Conservation (phyloP, 2,797 vertebrate genomes). For the Chlorospingus flavigularis region DNA sequence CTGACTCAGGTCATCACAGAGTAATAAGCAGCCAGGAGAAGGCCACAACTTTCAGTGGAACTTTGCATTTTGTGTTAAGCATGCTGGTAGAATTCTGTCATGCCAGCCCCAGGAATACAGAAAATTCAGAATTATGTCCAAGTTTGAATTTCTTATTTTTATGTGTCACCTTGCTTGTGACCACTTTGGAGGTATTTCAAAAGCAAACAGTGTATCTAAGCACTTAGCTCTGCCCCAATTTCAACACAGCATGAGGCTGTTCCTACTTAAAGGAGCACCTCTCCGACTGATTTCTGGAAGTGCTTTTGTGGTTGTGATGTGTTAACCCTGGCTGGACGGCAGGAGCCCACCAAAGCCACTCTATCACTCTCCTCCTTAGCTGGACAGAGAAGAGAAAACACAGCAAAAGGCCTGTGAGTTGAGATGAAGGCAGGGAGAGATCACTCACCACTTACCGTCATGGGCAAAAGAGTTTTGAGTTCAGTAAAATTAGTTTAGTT, state of each 20-base stretch:
- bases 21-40: not conserved
- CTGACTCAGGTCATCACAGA: not conserved
- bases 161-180: not conserved
- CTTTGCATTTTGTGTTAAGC: not conserved
- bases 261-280: not conserved
- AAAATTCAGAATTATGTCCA: not conserved
- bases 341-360: not conserved
- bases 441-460: not conserved
- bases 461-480: not conserved
- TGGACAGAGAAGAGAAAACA: not conserved
- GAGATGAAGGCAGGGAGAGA: not conserved
- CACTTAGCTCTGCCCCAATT: not conserved
- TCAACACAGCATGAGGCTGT: not conserved
- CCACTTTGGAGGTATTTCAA: not conserved
- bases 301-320: not conserved
- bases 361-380: not conserved
- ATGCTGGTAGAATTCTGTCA: not conserved
- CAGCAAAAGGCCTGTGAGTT: not conserved
- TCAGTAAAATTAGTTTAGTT: fast-evolving
- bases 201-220: not conserved
- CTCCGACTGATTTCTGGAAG: not conserved
- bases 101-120: not conserved
- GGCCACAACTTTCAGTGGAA: not conserved
- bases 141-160: not conserved
- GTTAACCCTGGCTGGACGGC: not conserved